Percentiles rank a stretch among this genome's conserved stretches.
phyloP scores from a whole-genome alignment of 2,888 invertebrate species.

The Cenopis cana region DNA sequence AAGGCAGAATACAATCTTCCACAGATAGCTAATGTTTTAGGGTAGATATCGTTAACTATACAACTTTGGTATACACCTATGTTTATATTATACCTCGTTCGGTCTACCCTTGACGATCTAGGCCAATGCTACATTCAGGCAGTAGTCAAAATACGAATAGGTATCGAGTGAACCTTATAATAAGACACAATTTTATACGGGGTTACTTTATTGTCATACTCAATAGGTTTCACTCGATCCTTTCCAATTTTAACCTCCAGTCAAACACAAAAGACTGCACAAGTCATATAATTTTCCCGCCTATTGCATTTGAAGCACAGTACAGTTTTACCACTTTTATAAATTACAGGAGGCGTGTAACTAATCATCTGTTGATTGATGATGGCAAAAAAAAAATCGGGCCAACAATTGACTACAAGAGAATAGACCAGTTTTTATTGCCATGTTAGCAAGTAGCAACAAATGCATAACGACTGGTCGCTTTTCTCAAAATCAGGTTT shows the following conservation, averaged over 20 bases:
- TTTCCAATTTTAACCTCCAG: background rate
- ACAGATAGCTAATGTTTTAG: slow-evolving; percentile 25
- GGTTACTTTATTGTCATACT: slow-evolving; percentile 33
- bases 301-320: background rate
- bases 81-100: slow-evolving; percentile 18
- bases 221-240: slow-evolving; percentile 23
- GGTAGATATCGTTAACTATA: slow-evolving; percentile 29
- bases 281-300: background rate
- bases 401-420: no score
- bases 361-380: no score
- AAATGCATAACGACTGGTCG: background rate
- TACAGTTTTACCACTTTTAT: background rate
- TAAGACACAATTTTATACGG: slow-evolving; percentile 4
- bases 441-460: no score
- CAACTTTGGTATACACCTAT: slow-evolving; percentile 41
- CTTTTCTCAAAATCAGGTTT: background rate
- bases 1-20: slow-evolving; percentile 17
- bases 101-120: slow-evolving; percentile 19
- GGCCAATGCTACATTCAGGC: slow-evolving; percentile 14
- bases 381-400: no score
- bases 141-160: background rate
- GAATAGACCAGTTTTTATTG: no score
- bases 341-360: background rate
- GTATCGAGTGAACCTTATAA: slow-evolving; percentile 8
- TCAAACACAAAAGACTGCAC: slow-evolving; percentile 1